Conservation (phyloP, 1,140 invertebrate species). For the Pseudomyrmex flavicornis region DNA sequence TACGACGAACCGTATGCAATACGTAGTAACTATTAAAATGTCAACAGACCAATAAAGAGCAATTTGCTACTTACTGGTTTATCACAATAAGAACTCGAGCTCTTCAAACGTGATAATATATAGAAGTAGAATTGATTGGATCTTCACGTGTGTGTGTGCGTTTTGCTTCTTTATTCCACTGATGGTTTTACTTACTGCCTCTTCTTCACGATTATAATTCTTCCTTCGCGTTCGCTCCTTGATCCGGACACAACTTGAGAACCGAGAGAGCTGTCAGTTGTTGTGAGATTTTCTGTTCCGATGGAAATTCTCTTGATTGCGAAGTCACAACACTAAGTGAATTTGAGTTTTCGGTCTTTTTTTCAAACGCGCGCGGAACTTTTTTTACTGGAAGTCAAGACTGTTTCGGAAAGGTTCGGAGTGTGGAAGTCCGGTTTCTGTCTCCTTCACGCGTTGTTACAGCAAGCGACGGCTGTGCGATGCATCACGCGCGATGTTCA, state of each 20-base stretch:
- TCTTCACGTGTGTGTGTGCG: neutral
- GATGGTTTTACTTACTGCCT: neutral
- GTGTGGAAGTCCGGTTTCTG: constrained; percentile 6
- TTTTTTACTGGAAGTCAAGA: no score
- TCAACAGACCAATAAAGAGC: neutral
- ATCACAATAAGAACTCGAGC: constrained; percentile 4
- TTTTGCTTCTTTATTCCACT: neutral
- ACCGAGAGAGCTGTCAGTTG: neutral
- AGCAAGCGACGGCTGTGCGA: neutral
- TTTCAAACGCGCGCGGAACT: no score
- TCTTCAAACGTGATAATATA: neutral
- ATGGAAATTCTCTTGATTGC: neutral
- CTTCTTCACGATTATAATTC: no score
- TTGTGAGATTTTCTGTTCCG: neutral
- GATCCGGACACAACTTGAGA: neutral
- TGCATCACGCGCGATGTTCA: constrained; percentile 26
- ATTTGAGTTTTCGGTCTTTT: no score
- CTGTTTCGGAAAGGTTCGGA: neutral
- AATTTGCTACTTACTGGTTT: constrained; percentile 32
- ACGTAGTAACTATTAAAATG: neutral
- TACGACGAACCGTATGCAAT: no score
- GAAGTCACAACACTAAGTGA: no score
- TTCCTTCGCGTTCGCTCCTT: neutral
- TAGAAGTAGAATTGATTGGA: neutral
- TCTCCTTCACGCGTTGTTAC: constrained; percentile 20